These are phyloP conservation scores for Melolontha melolontha DNA, from an alignment of 2,888 invertebrate genomes.

Conservation along the genomic window DNA sequence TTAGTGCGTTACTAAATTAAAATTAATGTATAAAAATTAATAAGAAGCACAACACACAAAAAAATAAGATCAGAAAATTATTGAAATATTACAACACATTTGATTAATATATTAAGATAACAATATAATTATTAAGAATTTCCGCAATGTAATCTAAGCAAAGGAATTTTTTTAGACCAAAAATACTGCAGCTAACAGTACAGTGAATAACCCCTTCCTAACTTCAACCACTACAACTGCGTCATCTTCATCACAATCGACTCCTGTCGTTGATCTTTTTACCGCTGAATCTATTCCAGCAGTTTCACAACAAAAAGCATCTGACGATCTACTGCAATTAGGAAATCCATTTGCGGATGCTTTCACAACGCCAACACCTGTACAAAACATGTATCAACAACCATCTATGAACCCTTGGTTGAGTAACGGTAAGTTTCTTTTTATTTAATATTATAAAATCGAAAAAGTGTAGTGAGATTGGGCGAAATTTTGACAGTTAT, in stretches of 20 bases:
- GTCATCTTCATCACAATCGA: constrained; percentile 55
- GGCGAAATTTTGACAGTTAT: too few species aligned
- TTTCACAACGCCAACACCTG: constrained; percentile 54
- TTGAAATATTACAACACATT: too few species aligned
- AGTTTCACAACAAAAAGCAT: constrained; percentile 73
- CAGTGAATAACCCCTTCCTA: constrained; percentile 53
- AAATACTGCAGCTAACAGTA: constrained; percentile 56
- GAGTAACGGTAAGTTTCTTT: constrained; percentile 63
- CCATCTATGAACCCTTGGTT: constrained; percentile 66
- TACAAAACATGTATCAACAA: constrained; percentile 45
- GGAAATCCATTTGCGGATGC: constrained; percentile 92
- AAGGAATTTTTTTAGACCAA: constrained; percentile 71
- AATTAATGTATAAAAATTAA: too few species aligned
- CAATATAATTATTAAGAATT: too few species aligned
- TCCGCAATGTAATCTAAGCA: too few species aligned
- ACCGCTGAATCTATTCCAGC: constrained; percentile 68
- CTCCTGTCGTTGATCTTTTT: constrained; percentile 82
- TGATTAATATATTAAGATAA: too few species aligned
- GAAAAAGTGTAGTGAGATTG: neutral
- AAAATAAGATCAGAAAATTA: too few species aligned
- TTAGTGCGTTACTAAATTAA: too few species aligned
- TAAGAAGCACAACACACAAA: too few species aligned
- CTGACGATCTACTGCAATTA: constrained; percentile 88
- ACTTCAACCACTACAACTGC: constrained; percentile 55
- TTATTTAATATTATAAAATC: neutral